Percentiles rank a stretch among this genome's conserved stretches.
phyloP scores from a whole-genome alignment of 2,888 invertebrate genomes.

The Rutpela maculata region DNA sequence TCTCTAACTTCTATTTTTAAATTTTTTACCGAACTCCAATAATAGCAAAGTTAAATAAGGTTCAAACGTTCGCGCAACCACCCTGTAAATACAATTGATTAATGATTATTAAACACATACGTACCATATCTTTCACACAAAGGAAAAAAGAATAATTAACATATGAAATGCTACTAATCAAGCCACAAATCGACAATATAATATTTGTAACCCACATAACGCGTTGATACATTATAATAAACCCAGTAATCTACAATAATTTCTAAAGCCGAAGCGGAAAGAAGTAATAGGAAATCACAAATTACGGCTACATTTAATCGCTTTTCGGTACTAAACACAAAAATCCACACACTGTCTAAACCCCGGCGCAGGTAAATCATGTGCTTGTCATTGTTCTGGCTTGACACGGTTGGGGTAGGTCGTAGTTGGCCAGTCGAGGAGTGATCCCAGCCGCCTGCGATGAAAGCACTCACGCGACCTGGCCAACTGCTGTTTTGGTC shows the following conservation, averaged over 20 bases:
- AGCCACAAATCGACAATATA: conserved; percentile 14
- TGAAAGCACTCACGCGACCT: conserved; percentile 22
- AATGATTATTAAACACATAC: too few species aligned
- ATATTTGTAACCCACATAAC: conserved; percentile 22
- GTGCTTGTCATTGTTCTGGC: conserved; percentile 66
- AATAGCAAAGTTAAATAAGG: too few species aligned
- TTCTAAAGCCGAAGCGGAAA: conserved; percentile 51
- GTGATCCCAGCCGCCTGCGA: conserved; percentile 47
- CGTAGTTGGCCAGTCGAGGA: conserved; percentile 62
- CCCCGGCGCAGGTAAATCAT: conserved; percentile 65
- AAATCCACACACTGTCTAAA: conserved; percentile 52
- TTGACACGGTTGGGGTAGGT: conserved; percentile 71
- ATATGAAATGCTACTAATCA: conserved; percentile 31
- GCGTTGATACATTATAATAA: conserved; percentile 26
- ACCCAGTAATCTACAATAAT: conserved; percentile 30
- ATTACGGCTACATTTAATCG: conserved; percentile 60
- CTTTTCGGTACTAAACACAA: conserved; percentile 56
- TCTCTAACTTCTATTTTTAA: too few species aligned
- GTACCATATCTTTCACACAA: not conserved
- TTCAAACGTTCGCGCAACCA: too few species aligned
- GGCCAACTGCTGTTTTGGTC: conserved; percentile 70
- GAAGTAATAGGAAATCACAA: conserved; percentile 60
- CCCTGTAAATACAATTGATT: too few species aligned
- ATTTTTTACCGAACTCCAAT: too few species aligned
- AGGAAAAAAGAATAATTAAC: conserved; percentile 10